phyloP scores from a whole-genome alignment of 2,113 vertebrate genomes.

The Podarcis cretensis region DNA sequence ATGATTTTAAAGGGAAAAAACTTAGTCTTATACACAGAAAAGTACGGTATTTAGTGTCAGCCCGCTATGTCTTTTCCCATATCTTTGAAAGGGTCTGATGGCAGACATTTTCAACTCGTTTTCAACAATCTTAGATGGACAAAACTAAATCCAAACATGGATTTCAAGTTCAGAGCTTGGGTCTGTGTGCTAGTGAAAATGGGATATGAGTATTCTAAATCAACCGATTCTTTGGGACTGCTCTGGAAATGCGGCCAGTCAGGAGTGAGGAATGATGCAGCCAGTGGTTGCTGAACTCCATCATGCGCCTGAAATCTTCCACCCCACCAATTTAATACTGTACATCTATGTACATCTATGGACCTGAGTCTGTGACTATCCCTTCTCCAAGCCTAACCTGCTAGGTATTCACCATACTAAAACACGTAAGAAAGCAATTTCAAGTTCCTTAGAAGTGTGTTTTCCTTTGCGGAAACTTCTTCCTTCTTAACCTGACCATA shows the following conservation, averaged over 20 bases:
- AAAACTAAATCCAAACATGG: neutral
- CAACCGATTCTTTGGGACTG: too few relatives aligned
- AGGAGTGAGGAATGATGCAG: too few relatives aligned
- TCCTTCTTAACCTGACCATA: neutral
- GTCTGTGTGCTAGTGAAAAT: too few relatives aligned
- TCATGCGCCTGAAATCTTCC: too few relatives aligned
- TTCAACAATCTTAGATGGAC: neutral
- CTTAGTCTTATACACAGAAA: too few relatives aligned
- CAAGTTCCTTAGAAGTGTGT: neutral
- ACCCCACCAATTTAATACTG: neutral
- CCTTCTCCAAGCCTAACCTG: neutral
- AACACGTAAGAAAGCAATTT: neutral
- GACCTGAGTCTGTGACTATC: neutral
- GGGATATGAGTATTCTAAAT: too few relatives aligned
- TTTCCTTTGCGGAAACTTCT: neutral
- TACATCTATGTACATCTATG: too few relatives aligned
- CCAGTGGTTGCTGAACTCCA: too few relatives aligned
- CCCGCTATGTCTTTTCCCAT: neutral
- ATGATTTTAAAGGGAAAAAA: too few relatives aligned
- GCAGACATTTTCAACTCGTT: neutral
- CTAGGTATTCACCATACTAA: neutral
- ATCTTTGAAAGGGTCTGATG: neutral
- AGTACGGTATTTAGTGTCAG: neutral
- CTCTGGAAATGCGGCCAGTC: too few relatives aligned
- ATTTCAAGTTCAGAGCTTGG: neutral